Conservation (phyloP, 2,797 vertebrate genomes). For the Sebastes flavidus region DNA sequence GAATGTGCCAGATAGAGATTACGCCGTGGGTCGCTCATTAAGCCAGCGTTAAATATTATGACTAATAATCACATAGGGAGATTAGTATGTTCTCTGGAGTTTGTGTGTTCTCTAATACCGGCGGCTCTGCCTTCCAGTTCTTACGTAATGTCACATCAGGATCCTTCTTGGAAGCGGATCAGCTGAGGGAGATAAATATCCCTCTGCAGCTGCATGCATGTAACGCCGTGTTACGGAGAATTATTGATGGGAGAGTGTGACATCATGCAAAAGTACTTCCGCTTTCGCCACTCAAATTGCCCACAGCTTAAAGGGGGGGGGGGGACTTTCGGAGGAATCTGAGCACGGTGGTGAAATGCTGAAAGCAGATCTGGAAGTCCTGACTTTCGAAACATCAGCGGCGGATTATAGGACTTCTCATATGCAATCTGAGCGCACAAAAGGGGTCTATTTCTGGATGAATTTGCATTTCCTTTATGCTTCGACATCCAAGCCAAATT, state of each 20-base stretch:
- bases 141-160: conserved; percentile 79
- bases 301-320: conserved; percentile 33
- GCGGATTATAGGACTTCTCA: conserved; percentile 52
- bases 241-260: conserved; percentile 62
- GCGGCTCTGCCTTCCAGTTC: conserved; percentile 58
- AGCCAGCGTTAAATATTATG: conserved; percentile 78
- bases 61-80: conserved; percentile 79
- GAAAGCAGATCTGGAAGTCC: conserved; percentile 33
- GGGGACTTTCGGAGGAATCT: conserved; percentile 40
- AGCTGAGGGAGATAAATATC: conserved; percentile 62
- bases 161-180: conserved; percentile 77
- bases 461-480: conserved; percentile 57
- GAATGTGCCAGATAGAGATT: conserved; percentile 69
- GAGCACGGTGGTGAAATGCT: not conserved
- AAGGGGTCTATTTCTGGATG: conserved; percentile 50
- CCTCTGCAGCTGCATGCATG: conserved; percentile 34
- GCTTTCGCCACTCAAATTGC: conserved; percentile 43
- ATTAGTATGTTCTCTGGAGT: conserved; percentile 76
- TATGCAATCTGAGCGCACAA: conserved; percentile 37
- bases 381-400: conserved; percentile 46
- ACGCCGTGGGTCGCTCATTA: conserved; percentile 65
- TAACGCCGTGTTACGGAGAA: conserved; percentile 50
- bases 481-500: conserved; percentile 34
- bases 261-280: conserved; percentile 51
- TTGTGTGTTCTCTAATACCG: conserved; percentile 65